These are phyloP conservation scores for Theonella swinhoei DNA, from an alignment of 37 sponge, comb jelly and placozoan species.

Conservation along the genomic window DNA sequence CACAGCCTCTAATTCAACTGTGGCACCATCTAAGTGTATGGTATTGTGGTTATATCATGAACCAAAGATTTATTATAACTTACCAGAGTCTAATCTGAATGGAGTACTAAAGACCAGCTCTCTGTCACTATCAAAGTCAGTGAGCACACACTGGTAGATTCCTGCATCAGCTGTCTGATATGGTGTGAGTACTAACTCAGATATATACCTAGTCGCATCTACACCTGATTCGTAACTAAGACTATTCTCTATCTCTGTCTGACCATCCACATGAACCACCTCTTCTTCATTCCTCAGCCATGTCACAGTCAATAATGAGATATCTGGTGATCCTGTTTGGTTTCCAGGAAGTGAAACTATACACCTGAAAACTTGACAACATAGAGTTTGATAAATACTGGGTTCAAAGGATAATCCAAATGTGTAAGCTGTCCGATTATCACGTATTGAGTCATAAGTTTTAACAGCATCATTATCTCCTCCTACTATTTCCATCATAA, in stretches of 20 bases:
- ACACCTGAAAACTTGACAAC: neutral
- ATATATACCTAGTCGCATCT: neutral
- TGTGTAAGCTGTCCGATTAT: neutral
- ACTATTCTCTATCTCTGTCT: neutral
- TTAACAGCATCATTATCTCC: neutral
- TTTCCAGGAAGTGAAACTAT: neutral
- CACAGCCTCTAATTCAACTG: slow-evolving; percentile 8
- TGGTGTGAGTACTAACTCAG: neutral
- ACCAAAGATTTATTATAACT: too few species aligned
- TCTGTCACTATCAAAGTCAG: slow-evolving; percentile 2
- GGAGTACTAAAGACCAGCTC: slow-evolving; percentile 29
- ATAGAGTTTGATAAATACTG: too few species aligned
- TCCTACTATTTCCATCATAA: neutral
- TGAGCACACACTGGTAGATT: slow-evolving; percentile 52
- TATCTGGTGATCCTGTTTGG: neutral
- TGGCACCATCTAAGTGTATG: neutral
- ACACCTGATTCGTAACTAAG: neutral
- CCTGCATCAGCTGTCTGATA: slow-evolving; percentile 32
- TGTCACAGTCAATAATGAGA: neutral
- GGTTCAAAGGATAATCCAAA: neutral
- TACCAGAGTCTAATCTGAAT: slow-evolving; percentile 46
- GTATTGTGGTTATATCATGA: too few species aligned
- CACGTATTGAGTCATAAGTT: neutral
- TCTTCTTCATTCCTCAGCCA: neutral
- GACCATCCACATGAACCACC: neutral